phyloP scores from a whole-genome alignment of 2,113 vertebrate genomes.

The Chloebia gouldiae region DNA sequence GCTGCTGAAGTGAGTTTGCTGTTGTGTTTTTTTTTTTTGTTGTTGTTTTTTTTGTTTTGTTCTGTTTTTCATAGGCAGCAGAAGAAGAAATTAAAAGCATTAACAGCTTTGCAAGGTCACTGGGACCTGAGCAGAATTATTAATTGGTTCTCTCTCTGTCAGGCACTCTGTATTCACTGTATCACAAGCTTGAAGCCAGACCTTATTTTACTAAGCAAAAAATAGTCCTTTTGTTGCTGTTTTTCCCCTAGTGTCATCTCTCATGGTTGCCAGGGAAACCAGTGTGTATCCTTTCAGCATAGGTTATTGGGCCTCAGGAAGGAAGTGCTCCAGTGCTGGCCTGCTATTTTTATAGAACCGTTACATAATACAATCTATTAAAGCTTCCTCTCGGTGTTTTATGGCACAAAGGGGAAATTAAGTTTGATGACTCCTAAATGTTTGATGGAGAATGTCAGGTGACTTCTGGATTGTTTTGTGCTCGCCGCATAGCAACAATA shows the following conservation, averaged over 20 bases:
- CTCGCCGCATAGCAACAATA: conserved; percentile 68
- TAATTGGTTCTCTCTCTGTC: conserved; percentile 64
- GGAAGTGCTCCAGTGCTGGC: conserved; percentile 79
- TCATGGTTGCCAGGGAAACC: conserved; percentile 77
- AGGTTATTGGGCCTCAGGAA: conserved; percentile 83
- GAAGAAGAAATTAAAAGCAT: conserved; percentile 22
- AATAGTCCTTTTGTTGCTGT: conserved; percentile 81
- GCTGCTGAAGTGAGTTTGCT: background rate
- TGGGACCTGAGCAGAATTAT: conserved; percentile 76
- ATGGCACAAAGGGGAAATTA: conserved; percentile 87
- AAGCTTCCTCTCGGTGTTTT: conserved; percentile 83
- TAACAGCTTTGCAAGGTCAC: conserved; percentile 60
- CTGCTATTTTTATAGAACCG: conserved; percentile 82
- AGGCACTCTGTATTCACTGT: conserved; percentile 71
- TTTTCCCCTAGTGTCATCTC: conserved; percentile 82
- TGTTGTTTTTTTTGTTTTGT: background rate
- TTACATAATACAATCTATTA: conserved; percentile 84
- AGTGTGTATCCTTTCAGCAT: conserved; percentile 78
- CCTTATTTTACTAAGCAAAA: conserved; percentile 78
- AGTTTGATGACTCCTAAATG: conserved; percentile 83
- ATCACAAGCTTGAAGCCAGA: conserved; percentile 75
- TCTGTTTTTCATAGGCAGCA: background rate
- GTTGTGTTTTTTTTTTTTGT: background rate
- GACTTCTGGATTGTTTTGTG: conserved; percentile 72
- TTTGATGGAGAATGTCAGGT: conserved; percentile 80